phyloP scores from a whole-genome alignment of 2,888 invertebrate species.

The Lucinisca nassula region DNA sequence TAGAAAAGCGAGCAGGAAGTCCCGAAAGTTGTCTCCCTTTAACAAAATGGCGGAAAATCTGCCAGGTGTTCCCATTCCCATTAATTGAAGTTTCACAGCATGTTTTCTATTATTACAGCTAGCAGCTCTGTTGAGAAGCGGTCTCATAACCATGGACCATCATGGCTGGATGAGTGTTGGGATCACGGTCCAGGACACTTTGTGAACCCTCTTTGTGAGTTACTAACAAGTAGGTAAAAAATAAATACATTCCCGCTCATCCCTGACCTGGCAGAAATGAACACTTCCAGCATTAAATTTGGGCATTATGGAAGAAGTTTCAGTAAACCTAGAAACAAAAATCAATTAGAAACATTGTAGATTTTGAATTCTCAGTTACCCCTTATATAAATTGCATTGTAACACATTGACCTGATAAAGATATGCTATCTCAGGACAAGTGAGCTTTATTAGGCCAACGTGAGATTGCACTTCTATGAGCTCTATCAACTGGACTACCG shows the following conservation, averaged over 20 bases:
- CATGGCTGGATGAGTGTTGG: not conserved
- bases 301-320: not conserved
- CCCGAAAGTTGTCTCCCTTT: too few species aligned
- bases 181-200: not conserved
- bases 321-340: not conserved
- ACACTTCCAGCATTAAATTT: not conserved
- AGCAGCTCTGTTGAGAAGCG: not conserved
- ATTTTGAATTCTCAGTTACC: not conserved
- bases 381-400: too few species aligned
- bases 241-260: not conserved
- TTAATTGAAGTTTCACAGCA: too few species aligned
- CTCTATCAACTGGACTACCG: too few species aligned
- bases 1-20: too few species aligned
- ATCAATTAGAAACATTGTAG: not conserved
- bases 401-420: too few species aligned
- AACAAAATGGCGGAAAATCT: too few species aligned
- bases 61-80: too few species aligned
- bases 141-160: not conserved
- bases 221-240: not conserved
- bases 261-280: not conserved
- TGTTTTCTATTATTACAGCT: not conserved
- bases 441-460: too few species aligned
- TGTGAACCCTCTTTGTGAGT: not conserved
- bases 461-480: too few species aligned
- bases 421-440: too few species aligned